Conservation (phyloP, 2,888 invertebrate species). For the Caradrina clavipalpis region DNA sequence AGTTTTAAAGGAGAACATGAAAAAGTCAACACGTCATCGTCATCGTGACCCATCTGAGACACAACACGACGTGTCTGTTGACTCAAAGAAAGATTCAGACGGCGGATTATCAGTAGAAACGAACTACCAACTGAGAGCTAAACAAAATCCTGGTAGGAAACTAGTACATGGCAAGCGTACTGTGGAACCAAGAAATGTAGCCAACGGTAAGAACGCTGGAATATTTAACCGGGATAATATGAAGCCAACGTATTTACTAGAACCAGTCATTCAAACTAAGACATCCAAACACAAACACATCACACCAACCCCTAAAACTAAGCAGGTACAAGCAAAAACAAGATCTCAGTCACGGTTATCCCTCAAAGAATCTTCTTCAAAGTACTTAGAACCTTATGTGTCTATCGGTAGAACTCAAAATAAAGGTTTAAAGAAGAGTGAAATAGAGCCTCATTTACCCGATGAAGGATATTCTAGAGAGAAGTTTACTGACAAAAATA, state of each 20-base stretch:
- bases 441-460: no score
- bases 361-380: neutral
- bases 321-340: neutral
- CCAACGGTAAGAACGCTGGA: neutral
- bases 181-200: neutral
- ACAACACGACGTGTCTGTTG: neutral
- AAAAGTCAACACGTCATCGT: neutral
- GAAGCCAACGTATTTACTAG: neutral
- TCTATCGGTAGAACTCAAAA: neutral
- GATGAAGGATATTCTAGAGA: neutral
- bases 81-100: neutral
- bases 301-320: no score
- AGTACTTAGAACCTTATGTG: neutral
- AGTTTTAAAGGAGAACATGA: neutral
- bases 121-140: neutral
- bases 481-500: neutral
- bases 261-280: no score
- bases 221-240: slow-evolving; percentile 10
- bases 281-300: no score
- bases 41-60: neutral
- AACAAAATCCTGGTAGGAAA: neutral
- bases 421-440: neutral
- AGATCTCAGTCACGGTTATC: neutral
- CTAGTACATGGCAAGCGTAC: neutral
- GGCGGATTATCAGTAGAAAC: neutral